Conservation (phyloP, 53 echinoderm and acorn worm genomes). For the Arbacia lixula region DNA sequence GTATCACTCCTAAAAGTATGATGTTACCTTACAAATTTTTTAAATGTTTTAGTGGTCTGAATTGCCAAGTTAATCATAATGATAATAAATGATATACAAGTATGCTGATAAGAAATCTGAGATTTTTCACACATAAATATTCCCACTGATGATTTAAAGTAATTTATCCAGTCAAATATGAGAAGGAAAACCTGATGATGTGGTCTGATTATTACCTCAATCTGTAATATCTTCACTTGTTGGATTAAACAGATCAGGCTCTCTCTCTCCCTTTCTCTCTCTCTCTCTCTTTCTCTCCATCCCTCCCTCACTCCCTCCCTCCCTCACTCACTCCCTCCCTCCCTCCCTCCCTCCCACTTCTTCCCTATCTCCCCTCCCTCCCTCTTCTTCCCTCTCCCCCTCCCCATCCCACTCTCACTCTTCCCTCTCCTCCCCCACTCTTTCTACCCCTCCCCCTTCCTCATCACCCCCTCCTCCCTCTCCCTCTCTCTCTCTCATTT, state of each 20-base stretch:
- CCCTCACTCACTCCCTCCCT: neutral
- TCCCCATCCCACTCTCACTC: neutral
- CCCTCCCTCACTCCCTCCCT: neutral
- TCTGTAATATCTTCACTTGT: no score
- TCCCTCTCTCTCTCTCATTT: neutral
- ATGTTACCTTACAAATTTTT: no score
- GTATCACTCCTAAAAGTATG: no score
- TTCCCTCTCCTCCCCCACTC: neutral
- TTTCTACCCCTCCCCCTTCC: neutral
- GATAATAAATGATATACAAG: no score
- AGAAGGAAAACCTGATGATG: no score
- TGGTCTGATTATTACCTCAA: no score
- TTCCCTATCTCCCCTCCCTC: neutral
- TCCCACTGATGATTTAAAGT: no score
- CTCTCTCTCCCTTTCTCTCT: neutral
- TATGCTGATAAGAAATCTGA: no score
- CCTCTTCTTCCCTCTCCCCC: neutral
- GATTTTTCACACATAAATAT: no score
- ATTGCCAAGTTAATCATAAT: no score
- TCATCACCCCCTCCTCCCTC: neutral
- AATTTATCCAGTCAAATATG: no score
- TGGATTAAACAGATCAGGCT: neutral
- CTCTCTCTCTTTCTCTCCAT: neutral
- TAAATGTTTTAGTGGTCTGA: no score
- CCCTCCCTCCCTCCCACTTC: neutral